Evolutionary conservation across 2,888 invertebrate species (phyloP), one percentile per base, ranked within the genome.

Genomic region (Campoletis raptor): DNA sequence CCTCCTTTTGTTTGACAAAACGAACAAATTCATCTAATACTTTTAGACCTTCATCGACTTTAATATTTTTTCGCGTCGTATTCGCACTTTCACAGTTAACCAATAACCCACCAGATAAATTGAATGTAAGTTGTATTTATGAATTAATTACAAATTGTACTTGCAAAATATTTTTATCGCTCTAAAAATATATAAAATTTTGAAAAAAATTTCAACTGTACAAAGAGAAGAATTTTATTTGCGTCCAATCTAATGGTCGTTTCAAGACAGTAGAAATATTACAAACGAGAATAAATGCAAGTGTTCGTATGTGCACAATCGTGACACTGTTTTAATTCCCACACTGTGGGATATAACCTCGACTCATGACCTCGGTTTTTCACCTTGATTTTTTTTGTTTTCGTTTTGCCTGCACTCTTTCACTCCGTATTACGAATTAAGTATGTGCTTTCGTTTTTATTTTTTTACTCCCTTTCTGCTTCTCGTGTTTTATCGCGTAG

Each of bases 371-470:
- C 21, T 73, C 36, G 64, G 61, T 67, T 79, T 64, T 79, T 69
- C 73, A 73, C 36, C 40, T 42, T 12, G 21, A 57, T 72, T 79
- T 72, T 79, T 73, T 78, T 67, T 79, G 18, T 37, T 24, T 66
- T 21, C 54, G 24, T 24, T 66, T 21, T 66, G 24, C 61, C 21
- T 30, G 52, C 73, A 18, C 42, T 48, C 54, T 66, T 83, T 48
- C 48, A 52, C 81, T 73, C 21, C 45, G 80, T 77, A 77, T 81
- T 54, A 37, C 52, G 69, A 73, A 72, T 40, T 36, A 86, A 70
- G 74, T 64, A 42, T 80, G 54, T 48, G 21, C 24, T 72, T 21
- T 30, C 3, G 2, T 1, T 30, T 30, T 30, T 30, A 2, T 30
- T 36, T 21, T 48, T 45, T 52, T 36, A 9, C 8, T 45, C 54